Conservation (phyloP, 2,888 invertebrate species). For the Oscheius sp. region DNA sequence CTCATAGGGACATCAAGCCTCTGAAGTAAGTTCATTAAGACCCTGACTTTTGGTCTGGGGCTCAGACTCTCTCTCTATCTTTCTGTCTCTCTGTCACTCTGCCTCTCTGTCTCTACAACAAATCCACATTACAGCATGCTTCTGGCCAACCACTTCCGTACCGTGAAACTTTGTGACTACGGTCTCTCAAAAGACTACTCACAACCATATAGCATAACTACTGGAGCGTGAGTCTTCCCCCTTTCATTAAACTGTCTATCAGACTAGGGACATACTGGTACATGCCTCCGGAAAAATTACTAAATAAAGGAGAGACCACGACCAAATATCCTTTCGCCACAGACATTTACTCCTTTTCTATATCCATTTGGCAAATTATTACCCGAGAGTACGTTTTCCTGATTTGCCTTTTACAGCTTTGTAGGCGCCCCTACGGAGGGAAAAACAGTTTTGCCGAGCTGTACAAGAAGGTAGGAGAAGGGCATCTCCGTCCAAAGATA, state of each 20-base stretch:
- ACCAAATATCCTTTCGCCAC: not conserved
- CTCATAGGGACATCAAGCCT: slow-evolving; percentile 10
- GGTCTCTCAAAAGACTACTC: slow-evolving; percentile 7
- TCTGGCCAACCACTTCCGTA: not conserved
- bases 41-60: too few relatives aligned
- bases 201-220: not conserved
- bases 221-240: not conserved
- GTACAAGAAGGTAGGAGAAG: too few relatives aligned
- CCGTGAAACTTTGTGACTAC: slow-evolving; percentile 12
- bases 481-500: too few relatives aligned
- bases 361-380: slow-evolving; percentile 8
- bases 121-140: slow-evolving; percentile 1
- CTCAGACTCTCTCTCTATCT: too few relatives aligned
- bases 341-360: slow-evolving; percentile 13
- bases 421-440: not conserved
- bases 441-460: too few relatives aligned
- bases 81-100: too few relatives aligned
- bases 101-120: too few relatives aligned
- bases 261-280: slow-evolving; percentile 2
- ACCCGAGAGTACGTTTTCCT: slow-evolving; percentile 1
- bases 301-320: not conserved
- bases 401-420: not conserved
- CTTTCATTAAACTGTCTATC: not conserved
- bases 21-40: not conserved
- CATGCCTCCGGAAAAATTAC: slow-evolving; percentile 11